Conservation (phyloP, 2,113 vertebrate genomes). For the Neomonachus schauinslandi region DNA sequence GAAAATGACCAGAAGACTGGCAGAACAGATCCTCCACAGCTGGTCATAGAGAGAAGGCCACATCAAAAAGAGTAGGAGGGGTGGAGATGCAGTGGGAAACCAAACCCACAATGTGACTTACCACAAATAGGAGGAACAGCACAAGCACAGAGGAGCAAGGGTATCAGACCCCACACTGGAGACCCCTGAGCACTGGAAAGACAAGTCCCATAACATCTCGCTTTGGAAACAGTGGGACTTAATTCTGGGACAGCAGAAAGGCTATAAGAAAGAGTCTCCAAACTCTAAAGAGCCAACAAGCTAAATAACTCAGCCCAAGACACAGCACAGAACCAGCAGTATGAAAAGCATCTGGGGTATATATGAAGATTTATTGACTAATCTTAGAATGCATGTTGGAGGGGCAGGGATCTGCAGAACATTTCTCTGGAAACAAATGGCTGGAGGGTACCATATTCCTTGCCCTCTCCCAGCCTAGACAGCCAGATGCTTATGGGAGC, state of each 20-base stretch:
- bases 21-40: not conserved
- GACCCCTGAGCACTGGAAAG: not conserved
- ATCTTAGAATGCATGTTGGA: not conserved
- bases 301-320: not conserved
- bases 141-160: not conserved
- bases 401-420: not conserved
- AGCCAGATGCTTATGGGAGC: not conserved
- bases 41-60: not conserved
- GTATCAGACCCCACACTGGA: not conserved
- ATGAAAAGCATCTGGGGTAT: not conserved
- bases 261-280: not conserved
- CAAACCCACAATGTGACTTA: not conserved
- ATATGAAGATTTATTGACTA: not conserved
- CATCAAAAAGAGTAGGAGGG: not conserved
- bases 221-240: not conserved
- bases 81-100: not conserved
- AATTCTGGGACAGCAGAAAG: not conserved
- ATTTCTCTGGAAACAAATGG: not conserved
- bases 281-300: not conserved
- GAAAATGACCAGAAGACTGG: not conserved
- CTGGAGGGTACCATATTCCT: not conserved
- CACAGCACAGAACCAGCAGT: not conserved
- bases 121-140: not conserved
- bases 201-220: not conserved
- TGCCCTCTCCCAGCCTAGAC: not conserved